Evolutionary conservation across 2,888 invertebrate species (phyloP), one percentile per base, ranked within the genome.

Genomic region (Drosophila antonietae): DNA sequence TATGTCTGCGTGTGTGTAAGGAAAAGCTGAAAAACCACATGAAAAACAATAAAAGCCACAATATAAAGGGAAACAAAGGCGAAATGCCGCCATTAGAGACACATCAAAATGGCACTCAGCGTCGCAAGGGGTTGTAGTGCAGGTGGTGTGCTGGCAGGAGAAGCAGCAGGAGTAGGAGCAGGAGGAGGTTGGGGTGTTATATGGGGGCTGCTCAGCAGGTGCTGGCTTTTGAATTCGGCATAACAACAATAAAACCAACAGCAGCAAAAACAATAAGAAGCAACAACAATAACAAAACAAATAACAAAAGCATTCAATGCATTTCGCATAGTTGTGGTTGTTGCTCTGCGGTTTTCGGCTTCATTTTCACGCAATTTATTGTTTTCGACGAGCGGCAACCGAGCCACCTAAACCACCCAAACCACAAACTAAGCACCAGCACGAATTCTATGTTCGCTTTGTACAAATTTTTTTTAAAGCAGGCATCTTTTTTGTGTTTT

Each of bases 61-160:
- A 79, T 65, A 73, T 43, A 68, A 69, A 53, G 85, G 62, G 67
- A 82, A 83, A 88, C 86, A 83, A 83, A 88, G 83, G 87, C 83
- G 73, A 85, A 88, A 71, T 70, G 73, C 71, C 68, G 83, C 83
- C 83, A 83, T 83, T 83, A 83, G 89, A 83, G 83, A 83, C 83
- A 83, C 87, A 83, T 83, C 87, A 86, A 88, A 83, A 83, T 88
- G 83, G 89, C 87, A 88, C 87, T 88, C 78, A 73, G 61, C 46
- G 59, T 39, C 60, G 15, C 39, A 37, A 15, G 44, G 28, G 43
- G 20, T n/a, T 10, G 37, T 53, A 37, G 28, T 6, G 49, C 18
- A 31, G 23, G 43, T 15, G 20, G 31, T 28, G 10, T 28, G 55
- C 15, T n/a, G 31, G 20, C 18, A 7, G 12, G 31, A 20, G 7